These are phyloP conservation scores for Montifringilla adamsi DNA, from an alignment of 2,113 vertebrate species.

Conservation along the genomic window DNA sequence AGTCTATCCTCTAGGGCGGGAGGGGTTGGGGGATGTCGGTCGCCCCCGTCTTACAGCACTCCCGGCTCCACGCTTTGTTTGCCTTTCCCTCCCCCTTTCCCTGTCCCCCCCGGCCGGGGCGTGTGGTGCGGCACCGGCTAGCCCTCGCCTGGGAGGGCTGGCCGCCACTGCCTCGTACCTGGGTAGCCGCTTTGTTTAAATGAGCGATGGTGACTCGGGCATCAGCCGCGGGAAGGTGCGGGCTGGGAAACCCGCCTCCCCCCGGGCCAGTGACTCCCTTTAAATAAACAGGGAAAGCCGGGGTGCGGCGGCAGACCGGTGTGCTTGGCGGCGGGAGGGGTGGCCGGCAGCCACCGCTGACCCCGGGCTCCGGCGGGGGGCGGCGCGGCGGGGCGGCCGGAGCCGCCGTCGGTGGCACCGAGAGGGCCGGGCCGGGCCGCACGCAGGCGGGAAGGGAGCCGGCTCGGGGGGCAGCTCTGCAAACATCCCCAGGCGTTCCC, in stretches of 20 bases:
- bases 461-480: background rate
- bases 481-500: background rate
- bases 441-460: background rate
- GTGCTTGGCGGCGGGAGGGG: background rate
- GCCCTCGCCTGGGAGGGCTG: background rate
- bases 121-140: background rate
- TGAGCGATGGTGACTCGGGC: background rate
- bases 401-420: background rate
- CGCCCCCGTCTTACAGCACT: background rate
- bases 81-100: background rate
- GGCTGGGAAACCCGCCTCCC: background rate
- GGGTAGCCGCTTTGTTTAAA: background rate
- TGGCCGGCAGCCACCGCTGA: background rate
- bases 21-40: background rate
- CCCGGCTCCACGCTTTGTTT: slow-evolving; percentile 11
- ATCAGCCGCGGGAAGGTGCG: background rate
- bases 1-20: background rate
- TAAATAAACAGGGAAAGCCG: background rate
- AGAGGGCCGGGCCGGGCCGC: background rate
- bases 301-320: background rate
- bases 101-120: background rate
- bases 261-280: background rate
- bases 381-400: background rate
- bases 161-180: background rate
- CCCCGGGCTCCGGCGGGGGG: background rate